These are phyloP conservation scores for Solenodon paradoxus DNA, from an alignment of 2,113 vertebrate genomes.

Conservation along the genomic window DNA sequence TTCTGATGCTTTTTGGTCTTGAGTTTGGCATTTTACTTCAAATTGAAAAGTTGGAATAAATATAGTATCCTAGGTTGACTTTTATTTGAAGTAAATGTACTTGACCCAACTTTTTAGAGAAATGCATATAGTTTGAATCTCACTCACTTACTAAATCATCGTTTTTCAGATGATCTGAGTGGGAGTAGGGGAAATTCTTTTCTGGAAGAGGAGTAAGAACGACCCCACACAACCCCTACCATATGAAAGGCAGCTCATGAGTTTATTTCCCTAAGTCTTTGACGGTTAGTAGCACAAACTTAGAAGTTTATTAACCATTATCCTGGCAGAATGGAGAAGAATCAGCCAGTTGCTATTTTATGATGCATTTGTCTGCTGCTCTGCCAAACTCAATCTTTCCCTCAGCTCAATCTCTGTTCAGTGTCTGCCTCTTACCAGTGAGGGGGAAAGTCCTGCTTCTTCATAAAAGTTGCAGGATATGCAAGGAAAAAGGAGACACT, in stretches of 20 bases:
- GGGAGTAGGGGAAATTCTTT: neutral
- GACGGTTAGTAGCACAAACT: neutral
- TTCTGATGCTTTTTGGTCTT: neutral
- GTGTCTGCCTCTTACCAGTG: neutral
- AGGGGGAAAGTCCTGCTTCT: neutral
- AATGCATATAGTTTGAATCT: neutral
- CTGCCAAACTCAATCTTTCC: neutral
- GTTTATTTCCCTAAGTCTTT: neutral
- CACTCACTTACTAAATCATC: neutral
- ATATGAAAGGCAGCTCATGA: neutral
- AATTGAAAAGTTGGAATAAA: neutral
- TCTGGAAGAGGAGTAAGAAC: neutral
- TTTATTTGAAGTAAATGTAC: conserved; percentile 6
- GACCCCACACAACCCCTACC: rapidly evolving
- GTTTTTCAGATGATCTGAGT: neutral
- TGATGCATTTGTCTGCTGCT: neutral
- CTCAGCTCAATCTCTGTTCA: neutral
- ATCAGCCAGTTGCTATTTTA: neutral
- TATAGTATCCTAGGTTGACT: neutral
- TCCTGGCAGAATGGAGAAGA: neutral
- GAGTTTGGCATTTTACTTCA: neutral
- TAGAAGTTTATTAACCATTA: neutral
- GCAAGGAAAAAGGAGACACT: neutral
- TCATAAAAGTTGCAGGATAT: neutral
- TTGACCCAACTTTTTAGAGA: neutral